phyloP scores from a whole-genome alignment of 2,113 vertebrate species.

The Condylura cristata region DNA sequence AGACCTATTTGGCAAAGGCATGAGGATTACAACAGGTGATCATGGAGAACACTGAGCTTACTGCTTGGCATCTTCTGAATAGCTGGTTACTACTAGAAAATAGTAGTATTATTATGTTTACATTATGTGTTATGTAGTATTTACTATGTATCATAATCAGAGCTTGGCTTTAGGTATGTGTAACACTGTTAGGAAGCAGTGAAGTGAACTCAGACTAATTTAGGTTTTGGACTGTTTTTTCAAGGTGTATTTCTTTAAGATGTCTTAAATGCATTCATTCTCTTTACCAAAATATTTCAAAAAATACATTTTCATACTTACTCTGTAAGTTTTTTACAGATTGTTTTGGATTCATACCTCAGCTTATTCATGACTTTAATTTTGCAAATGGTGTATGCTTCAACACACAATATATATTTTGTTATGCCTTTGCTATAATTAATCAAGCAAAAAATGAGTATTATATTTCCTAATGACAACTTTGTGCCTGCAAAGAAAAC shows the following conservation, averaged over 20 bases:
- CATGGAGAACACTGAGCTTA: not conserved
- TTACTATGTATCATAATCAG: not conserved
- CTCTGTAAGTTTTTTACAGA: not conserved
- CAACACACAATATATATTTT: conserved; percentile 33
- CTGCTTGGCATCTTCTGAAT: not conserved
- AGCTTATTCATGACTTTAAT: conserved; percentile 62
- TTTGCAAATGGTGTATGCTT: conserved; percentile 54
- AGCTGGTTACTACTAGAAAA: not conserved
- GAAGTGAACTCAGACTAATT: not conserved
- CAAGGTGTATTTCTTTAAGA: not conserved
- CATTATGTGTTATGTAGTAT: not conserved
- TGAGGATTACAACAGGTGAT: not conserved
- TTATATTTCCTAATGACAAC: conserved; percentile 77
- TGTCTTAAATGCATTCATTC: conserved; percentile 4
- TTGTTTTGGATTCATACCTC: conserved; percentile 52
- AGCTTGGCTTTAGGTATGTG: too few relatives aligned
- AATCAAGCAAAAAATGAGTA: conserved; percentile 75
- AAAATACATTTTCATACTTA: conserved; percentile 37
- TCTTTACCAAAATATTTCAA: conserved; percentile 40
- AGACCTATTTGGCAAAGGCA: not conserved
- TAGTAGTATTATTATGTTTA: not conserved
- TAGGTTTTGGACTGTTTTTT: not conserved
- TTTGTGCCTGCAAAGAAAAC: conserved; percentile 66
- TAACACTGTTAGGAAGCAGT: not conserved
- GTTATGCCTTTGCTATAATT: conserved; percentile 43